Percentiles rank a stretch among this genome's conserved stretches.
Evolutionary conservation across 1,140 invertebrate genomes (phyloP).

Genomic region (Drosophila biarmipes): DNA sequence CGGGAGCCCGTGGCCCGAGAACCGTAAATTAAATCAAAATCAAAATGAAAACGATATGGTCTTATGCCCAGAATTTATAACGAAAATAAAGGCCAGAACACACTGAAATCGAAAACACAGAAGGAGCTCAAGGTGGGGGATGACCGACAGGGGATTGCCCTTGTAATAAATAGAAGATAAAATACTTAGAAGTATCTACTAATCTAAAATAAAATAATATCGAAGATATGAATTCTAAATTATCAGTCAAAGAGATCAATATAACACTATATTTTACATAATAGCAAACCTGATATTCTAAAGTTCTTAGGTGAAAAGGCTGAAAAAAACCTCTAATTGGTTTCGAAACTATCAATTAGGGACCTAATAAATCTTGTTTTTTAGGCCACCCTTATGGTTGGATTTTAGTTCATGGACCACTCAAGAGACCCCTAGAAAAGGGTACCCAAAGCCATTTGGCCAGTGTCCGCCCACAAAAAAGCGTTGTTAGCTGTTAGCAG

Average conservation of each 20-base stretch:
- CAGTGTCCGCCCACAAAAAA: constrained; percentile 75
- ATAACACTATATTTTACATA: too few species aligned
- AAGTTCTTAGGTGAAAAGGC: too few species aligned
- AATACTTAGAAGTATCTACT: too few species aligned
- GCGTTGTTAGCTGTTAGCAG: constrained; percentile 39
- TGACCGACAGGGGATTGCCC: constrained; percentile 5
- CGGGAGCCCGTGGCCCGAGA: constrained; percentile 52
- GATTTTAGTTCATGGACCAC: background rate
- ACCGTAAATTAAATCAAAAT: constrained; percentile 82
- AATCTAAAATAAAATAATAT: too few species aligned
- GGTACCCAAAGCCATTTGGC: constrained; percentile 70
- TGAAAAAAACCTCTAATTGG: background rate
- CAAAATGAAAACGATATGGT: constrained; percentile 81
- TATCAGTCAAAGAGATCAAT: too few species aligned
- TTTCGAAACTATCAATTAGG: background rate
- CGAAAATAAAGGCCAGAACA: constrained; percentile 60
- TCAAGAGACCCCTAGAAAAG: constrained; percentile 27
- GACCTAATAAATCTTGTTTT: background rate
- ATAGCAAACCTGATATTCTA: too few species aligned
- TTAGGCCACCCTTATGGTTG: background rate
- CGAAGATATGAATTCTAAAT: too few species aligned
- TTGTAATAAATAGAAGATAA: background rate
- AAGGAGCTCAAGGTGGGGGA: background rate
- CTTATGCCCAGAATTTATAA: constrained; percentile 77
- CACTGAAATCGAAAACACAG: constrained; percentile 52